phyloP scores from a whole-genome alignment of 2,797 vertebrate species.

The Delichon dasypus region DNA sequence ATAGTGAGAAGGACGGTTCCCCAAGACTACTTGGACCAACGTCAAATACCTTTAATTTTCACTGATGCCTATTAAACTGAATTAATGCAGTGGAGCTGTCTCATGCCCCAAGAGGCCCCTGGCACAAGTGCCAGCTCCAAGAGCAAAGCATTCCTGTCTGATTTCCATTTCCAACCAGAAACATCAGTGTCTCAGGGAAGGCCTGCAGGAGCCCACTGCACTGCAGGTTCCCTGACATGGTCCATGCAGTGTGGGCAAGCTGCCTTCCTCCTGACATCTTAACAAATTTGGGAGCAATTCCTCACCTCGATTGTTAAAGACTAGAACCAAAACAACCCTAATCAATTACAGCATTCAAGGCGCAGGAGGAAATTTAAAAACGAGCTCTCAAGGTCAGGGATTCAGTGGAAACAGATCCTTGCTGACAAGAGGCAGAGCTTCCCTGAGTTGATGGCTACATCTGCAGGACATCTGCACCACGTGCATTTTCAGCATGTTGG shows the following conservation, averaged over 20 bases:
- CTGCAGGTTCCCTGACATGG: neutral
- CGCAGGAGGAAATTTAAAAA: constrained; percentile 17
- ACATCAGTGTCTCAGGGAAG: neutral
- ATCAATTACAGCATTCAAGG: constrained; percentile 3
- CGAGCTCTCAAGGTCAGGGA: neutral
- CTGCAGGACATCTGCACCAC: neutral
- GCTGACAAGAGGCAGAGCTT: neutral
- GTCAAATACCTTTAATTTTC: neutral
- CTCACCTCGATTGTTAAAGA: constrained; percentile 35
- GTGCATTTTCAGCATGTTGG: neutral
- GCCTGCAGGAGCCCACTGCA: neutral
- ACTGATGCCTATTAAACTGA: neutral
- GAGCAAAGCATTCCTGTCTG: neutral
- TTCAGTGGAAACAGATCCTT: constrained; percentile 2
- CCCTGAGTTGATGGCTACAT: neutral
- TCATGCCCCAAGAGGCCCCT: neutral
- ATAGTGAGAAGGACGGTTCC: neutral
- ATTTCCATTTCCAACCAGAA: neutral
- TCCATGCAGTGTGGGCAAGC: neutral
- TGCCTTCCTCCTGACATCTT: neutral
- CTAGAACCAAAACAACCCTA: neutral
- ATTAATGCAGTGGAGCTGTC: neutral
- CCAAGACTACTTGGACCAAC: neutral
- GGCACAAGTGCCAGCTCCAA: neutral
- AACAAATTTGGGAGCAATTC: constrained; percentile 19